Evolutionary conservation across 2,888 invertebrate genomes (phyloP).

Genomic region (Pherbina coryleti): DNA sequence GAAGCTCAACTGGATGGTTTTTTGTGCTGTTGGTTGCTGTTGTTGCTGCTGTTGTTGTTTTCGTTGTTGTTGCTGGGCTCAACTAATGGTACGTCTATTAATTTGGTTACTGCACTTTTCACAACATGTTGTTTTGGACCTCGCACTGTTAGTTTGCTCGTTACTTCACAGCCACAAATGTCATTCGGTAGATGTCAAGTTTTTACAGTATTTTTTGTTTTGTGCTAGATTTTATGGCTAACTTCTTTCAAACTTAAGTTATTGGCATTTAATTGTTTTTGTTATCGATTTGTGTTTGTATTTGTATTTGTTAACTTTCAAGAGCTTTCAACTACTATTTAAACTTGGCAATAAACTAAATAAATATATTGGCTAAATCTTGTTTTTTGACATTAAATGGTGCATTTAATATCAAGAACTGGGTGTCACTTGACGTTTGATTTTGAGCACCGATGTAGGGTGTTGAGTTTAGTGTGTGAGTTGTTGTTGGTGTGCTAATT

Average conservation of each 20-base stretch:
- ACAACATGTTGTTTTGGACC: neutral
- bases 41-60: neutral
- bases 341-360: too few relatives aligned
- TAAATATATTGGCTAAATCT: too few relatives aligned
- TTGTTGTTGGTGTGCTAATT: neutral
- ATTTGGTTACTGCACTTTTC: neutral
- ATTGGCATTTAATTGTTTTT: slow-evolving; percentile 13
- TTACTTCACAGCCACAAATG: neutral
- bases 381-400: too few relatives aligned
- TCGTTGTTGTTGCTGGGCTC: neutral
- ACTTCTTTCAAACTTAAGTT: slow-evolving; percentile 9
- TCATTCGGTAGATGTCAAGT: neutral
- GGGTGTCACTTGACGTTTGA: too few relatives aligned
- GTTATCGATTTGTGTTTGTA: too few relatives aligned
- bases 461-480: neutral
- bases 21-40: neutral
- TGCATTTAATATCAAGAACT: too few relatives aligned
- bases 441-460: too few relatives aligned
- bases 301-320: too few relatives aligned
- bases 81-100: slow-evolving; percentile 18
- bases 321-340: too few relatives aligned
- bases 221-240: neutral
- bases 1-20: neutral
- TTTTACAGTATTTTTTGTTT: neutral
- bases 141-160: neutral